phyloP scores from a whole-genome alignment of 1,140 invertebrate genomes.

The Rhizoglyphus robini region DNA sequence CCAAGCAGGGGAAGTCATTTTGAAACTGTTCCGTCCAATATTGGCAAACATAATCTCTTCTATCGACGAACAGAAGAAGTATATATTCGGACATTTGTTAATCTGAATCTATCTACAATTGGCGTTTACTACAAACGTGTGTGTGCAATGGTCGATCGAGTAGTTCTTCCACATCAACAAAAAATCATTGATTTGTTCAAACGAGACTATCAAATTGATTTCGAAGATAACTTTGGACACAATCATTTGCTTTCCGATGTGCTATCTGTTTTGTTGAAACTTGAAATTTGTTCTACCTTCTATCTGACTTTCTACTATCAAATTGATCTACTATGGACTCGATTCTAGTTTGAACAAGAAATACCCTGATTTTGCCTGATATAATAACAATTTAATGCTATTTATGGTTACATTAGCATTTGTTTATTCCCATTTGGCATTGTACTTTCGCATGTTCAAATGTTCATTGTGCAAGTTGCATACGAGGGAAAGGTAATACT shows the following conservation, averaged over 20 bases:
- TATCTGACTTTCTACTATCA: background rate
- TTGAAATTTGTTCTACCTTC: background rate
- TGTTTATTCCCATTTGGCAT: background rate
- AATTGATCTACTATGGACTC: background rate
- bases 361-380: background rate
- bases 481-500: no score
- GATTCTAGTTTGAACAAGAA: background rate
- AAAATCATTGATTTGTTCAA: background rate
- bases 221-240: background rate
- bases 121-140: background rate
- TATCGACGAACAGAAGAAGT: background rate
- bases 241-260: background rate
- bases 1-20: background rate
- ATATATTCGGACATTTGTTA: background rate
- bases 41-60: background rate
- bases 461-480: no score
- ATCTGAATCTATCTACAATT: background rate
- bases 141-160: background rate
- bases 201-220: background rate
- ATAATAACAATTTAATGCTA: background rate
- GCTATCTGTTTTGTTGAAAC: background rate
- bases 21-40: background rate
- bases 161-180: background rate
- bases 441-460: no score
- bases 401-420: background rate